These are phyloP conservation scores for Epinephelus coioides DNA, from an alignment of 2,797 vertebrate genomes.

Conservation along the genomic window DNA sequence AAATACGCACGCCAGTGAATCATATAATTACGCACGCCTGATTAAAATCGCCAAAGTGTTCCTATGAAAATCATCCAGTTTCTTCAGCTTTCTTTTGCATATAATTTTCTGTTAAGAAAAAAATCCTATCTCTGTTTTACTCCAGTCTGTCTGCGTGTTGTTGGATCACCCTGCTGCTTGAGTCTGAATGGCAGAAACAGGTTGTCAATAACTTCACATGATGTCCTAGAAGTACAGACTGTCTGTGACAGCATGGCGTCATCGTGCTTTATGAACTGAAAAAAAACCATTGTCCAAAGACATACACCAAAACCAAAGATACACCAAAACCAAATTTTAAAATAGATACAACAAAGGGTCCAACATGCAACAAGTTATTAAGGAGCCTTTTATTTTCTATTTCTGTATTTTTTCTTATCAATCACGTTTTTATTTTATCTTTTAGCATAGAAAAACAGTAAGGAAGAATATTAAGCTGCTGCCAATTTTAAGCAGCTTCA, in stretches of 20 bases:
- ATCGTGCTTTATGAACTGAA: background rate
- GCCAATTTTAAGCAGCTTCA: background rate
- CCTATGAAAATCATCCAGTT: background rate
- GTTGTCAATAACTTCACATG: background rate
- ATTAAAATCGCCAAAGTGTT: background rate
- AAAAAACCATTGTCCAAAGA: background rate
- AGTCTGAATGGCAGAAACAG: background rate
- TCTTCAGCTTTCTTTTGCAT: background rate
- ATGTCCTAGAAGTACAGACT: background rate
- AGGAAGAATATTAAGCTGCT: background rate
- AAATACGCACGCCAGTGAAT: background rate
- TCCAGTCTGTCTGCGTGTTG: no score
- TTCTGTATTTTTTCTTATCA: background rate
- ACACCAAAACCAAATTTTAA: background rate
- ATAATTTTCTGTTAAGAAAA: background rate
- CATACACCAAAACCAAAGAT: background rate
- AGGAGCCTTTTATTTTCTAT: no score
- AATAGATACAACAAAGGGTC: background rate
- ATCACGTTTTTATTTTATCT: no score
- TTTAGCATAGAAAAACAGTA: no score
- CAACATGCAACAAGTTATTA: background rate
- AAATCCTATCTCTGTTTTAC: background rate
- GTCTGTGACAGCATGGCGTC: background rate
- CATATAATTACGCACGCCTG: background rate
- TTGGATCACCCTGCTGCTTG: background rate